A percentile compares a stretch with the other conserved stretches of the same genome.
phyloP scores from a whole-genome alignment of 1,140 invertebrate species.

The Babylonia areolata region DNA sequence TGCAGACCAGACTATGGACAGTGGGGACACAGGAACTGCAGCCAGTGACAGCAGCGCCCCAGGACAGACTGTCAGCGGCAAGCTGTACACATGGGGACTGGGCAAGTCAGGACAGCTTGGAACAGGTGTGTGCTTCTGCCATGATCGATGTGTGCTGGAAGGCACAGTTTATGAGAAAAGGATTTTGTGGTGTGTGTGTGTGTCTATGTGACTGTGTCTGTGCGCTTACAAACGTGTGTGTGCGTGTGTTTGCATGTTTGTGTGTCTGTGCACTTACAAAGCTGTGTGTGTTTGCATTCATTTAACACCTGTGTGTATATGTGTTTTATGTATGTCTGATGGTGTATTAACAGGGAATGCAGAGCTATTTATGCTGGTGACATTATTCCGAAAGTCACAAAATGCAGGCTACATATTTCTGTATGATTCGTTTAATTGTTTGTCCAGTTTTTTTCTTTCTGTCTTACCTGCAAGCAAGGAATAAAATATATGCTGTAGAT shows the following conservation, averaged over 20 bases:
- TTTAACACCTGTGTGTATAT: background rate
- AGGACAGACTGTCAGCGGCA: no score
- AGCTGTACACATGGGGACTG: slow-evolving; percentile 53
- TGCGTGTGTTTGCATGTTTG: background rate
- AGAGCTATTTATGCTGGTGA: no score
- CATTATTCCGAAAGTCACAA: no score
- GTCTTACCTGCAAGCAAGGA: no score
- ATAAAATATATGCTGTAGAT: no score
- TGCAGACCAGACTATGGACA: no score
- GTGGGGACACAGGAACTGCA: background rate
- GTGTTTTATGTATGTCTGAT: no score
- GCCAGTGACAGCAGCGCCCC: background rate
- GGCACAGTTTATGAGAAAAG: no score
- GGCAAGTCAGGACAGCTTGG: slow-evolving; percentile 58
- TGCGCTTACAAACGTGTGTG: background rate
- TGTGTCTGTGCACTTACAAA: background rate
- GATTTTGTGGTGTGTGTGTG: background rate
- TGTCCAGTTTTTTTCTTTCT: no score
- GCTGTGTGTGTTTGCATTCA: background rate
- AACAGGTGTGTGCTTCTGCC: slow-evolving; percentile 38
- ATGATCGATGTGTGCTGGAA: background rate
- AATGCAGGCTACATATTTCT: no score
- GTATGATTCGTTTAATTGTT: no score
- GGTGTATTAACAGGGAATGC: no score
- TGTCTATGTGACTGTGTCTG: background rate